Conservation (phyloP, 2,797 vertebrate species). For the Clarias pachynema region DNA sequence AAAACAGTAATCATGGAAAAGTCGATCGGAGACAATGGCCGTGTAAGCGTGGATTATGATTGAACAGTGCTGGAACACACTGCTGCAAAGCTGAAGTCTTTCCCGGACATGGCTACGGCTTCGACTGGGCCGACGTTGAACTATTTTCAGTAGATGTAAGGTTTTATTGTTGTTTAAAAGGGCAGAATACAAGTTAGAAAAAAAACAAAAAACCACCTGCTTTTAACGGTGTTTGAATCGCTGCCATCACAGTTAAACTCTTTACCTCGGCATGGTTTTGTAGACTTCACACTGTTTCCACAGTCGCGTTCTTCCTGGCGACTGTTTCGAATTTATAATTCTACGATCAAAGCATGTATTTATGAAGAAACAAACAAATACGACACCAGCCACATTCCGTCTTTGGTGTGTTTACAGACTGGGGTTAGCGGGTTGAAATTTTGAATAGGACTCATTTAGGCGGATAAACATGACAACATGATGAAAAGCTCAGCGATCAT, state of each 20-base stretch:
- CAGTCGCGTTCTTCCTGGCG: conserved; percentile 41
- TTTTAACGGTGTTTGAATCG: conserved; percentile 18
- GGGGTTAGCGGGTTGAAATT: conserved; percentile 15
- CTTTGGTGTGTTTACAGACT: conserved; percentile 21
- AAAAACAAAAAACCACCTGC: neutral
- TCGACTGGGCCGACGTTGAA: neutral
- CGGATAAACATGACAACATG: conserved; percentile 26
- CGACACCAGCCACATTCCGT: conserved; percentile 25
- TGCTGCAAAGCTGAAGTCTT: neutral
- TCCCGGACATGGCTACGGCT: neutral
- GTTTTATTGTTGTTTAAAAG: neutral
- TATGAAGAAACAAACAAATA: conserved; percentile 51
- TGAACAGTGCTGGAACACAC: neutral
- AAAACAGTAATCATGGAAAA: conserved; percentile 67
- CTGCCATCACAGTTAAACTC: conserved; percentile 29
- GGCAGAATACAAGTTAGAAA: neutral
- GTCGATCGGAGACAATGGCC: conserved; percentile 47
- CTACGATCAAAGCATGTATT: conserved; percentile 48
- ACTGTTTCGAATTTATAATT: conserved; percentile 53
- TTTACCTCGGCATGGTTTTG: conserved; percentile 18
- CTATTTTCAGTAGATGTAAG: neutral
- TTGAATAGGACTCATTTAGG: conserved; percentile 11
- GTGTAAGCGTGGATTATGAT: conserved; percentile 44
- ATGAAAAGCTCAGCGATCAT: neutral
- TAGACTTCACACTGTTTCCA: conserved; percentile 31